Percentiles rank a stretch among this genome's conserved stretches.
Evolutionary conservation across 2,113 vertebrate genomes (phyloP).

Genomic region (Perognathus longimembris): DNA sequence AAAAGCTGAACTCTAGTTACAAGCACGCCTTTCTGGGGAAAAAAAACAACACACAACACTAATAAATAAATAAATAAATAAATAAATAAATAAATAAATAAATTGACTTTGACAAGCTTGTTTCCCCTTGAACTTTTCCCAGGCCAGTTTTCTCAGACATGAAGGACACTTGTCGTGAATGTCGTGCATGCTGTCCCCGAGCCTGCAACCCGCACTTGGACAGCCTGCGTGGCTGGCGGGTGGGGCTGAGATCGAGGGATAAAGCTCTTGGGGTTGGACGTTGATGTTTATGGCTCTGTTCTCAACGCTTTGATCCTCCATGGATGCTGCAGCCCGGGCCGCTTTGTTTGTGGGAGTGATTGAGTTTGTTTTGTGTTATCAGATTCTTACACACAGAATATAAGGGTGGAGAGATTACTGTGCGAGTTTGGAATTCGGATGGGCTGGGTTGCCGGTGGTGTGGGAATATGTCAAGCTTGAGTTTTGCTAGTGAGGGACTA

Average conservation of each 20-base stretch:
- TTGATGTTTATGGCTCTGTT: conserved; percentile 66
- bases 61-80: no score
- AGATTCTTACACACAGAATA: conserved; percentile 67
- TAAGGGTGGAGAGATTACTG: conserved; percentile 67
- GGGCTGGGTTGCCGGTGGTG: conserved; percentile 62
- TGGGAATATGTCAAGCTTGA: conserved; percentile 69
- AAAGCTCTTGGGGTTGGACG: conserved; percentile 46
- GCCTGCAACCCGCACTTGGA: background rate
- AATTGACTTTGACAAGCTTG: background rate
- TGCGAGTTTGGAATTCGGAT: conserved; percentile 71
- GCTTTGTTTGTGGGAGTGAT: conserved; percentile 67
- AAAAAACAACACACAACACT: no score
- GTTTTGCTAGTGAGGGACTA: conserved; percentile 26
- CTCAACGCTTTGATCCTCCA: conserved; percentile 68
- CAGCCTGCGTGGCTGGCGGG: background rate
- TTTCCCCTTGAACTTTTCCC: conserved; percentile 60
- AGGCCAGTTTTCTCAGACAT: background rate
- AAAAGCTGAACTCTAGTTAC: no score
- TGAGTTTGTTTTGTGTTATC: conserved; percentile 73
- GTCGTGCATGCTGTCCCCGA: background rate
- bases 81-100: no score
- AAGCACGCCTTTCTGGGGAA: no score
- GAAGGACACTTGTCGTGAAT: conserved; percentile 11
- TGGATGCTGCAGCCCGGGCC: background rate
- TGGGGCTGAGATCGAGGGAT: conserved; percentile 21